A percentile compares a stretch with the other conserved stretches of the same genome.
Conservation (phyloP, 1,140 invertebrate genomes). For the Dolichoris vasculosae region DNA sequence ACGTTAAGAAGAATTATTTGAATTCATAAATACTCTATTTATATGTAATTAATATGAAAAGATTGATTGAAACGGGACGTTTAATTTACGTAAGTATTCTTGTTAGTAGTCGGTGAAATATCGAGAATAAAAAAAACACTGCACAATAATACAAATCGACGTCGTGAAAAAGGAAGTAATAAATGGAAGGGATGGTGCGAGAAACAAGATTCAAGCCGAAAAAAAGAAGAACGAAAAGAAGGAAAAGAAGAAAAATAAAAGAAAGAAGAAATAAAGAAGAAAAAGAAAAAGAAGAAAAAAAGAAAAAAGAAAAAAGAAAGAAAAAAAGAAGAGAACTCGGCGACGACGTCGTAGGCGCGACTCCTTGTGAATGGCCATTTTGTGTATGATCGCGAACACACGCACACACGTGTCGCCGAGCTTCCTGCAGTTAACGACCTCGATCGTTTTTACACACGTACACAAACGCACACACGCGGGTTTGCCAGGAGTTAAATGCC, state of each 20-base stretch:
- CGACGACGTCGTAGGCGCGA: slow-evolving; percentile 18
- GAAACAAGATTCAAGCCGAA: background rate
- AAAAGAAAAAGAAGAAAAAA: slow-evolving; percentile 1
- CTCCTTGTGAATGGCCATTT: slow-evolving; percentile 37
- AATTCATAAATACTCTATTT: background rate
- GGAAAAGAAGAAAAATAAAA: background rate
- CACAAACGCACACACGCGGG: background rate
- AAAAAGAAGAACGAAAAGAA: background rate
- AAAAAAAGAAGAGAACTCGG: background rate
- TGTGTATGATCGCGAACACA: slow-evolving; percentile 2
- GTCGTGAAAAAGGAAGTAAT: background rate
- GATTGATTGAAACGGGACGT: background rate
- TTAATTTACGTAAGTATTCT: slow-evolving; percentile 3
- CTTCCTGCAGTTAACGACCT: slow-evolving; percentile 72
- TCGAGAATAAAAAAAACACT: background rate
- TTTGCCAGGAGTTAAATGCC: slow-evolving; percentile 6
- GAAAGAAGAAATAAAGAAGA: too few species aligned
- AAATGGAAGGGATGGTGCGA: background rate
- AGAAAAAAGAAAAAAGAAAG: background rate
- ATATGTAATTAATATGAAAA: background rate
- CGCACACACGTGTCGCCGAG: slow-evolving; percentile 56
- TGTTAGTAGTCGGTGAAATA: background rate
- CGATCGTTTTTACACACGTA: slow-evolving; percentile 57
- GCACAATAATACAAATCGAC: slow-evolving; percentile 22
- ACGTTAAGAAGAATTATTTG: background rate